Evolutionary conservation across 2,113 vertebrate species (phyloP).

Genomic region (Egretta garzetta): DNA sequence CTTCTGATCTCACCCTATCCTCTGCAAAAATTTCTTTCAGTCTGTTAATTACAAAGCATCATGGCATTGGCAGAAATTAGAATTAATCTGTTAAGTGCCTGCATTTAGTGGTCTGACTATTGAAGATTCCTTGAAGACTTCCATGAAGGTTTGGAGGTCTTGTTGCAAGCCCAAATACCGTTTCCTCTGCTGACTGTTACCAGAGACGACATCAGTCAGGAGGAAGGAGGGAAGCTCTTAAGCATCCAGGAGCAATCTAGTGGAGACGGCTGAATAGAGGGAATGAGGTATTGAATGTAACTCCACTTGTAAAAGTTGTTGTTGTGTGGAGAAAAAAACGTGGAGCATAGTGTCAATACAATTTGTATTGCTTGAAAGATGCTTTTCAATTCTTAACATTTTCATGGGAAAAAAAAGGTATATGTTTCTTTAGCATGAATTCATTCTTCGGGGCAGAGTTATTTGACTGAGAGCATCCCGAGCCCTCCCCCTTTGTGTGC

Average conservation of each 20-base stretch:
- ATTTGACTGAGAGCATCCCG: neutral
- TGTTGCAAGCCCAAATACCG: neutral
- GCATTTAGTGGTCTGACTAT: neutral
- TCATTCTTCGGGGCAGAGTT: neutral
- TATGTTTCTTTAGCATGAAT: neutral
- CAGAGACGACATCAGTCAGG: neutral
- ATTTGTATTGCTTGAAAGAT: neutral
- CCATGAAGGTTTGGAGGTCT: neutral
- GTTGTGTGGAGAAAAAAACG: neutral
- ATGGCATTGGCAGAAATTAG: neutral
- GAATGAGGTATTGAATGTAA: neutral
- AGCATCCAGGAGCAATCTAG: neutral
- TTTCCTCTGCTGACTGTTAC: neutral
- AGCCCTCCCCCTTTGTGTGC: neutral
- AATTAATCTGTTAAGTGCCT: neutral
- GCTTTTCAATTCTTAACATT: neutral
- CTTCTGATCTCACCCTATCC: neutral
- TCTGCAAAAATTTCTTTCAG: conserved; percentile 14
- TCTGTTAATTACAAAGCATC: neutral
- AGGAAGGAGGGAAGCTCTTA: neutral
- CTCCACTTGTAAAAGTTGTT: neutral
- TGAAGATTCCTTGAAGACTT: neutral
- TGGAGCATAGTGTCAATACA: neutral
- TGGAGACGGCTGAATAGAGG: neutral
- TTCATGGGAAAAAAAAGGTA: neutral